Evolutionary conservation across 2,113 vertebrate genomes (phyloP).

Genomic region (Smithornis capensis): DNA sequence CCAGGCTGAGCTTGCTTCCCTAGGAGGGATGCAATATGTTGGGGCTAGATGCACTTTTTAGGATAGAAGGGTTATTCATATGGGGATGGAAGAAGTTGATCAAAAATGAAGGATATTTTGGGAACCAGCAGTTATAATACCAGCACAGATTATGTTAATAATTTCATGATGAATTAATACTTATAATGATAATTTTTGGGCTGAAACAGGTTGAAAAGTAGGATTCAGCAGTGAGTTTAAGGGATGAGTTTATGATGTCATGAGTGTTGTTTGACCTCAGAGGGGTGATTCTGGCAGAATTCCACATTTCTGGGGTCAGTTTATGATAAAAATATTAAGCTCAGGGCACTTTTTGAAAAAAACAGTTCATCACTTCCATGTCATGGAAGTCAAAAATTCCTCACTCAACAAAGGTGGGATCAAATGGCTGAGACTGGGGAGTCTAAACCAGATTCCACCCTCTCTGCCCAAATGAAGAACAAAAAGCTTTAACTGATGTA

Average conservation of each 20-base stretch:
- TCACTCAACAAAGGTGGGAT: not conserved
- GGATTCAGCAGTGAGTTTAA: too few relatives aligned
- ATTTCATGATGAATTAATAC: too few relatives aligned
- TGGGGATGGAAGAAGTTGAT: not conserved
- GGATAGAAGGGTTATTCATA: not conserved
- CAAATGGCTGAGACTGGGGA: not conserved
- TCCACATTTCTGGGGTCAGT: too few relatives aligned
- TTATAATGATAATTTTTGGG: too few relatives aligned
- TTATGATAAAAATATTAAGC: too few relatives aligned
- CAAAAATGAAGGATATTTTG: not conserved
- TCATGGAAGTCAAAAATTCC: not conserved
- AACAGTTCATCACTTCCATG: not conserved
- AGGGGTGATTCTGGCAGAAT: too few relatives aligned
- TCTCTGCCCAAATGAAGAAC: not conserved
- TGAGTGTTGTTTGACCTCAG: too few relatives aligned
- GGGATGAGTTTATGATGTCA: too few relatives aligned
- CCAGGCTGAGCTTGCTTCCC: not conserved
- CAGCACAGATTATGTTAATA: too few relatives aligned
- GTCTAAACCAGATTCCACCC: not conserved
- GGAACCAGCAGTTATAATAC: too few relatives aligned
- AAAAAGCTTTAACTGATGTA: not conserved
- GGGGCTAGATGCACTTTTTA: not conserved
- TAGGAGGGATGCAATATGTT: not conserved
- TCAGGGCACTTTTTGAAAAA: not conserved
- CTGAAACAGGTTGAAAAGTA: too few relatives aligned